Percentiles rank a stretch among this genome's conserved stretches.
These are phyloP conservation scores for Dromius quadrimaculatus DNA, from an alignment of 2,888 invertebrate genomes.

Conservation along the genomic window DNA sequence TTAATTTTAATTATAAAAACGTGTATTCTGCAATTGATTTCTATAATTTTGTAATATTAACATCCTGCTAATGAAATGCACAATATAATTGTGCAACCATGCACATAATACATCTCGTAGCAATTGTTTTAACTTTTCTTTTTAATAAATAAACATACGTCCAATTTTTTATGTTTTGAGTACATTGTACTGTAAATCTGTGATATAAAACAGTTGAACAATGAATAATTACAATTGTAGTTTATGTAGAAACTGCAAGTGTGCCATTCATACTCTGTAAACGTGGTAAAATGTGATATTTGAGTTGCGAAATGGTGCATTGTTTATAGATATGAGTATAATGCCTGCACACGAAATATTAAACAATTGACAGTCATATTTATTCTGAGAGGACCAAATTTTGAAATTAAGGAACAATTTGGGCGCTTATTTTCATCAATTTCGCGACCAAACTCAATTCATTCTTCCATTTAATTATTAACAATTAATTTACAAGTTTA, in stretches of 20 bases:
- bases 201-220: constrained; percentile 30
- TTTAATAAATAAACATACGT: constrained; percentile 5
- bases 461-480: too few species aligned
- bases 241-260: constrained; percentile 19
- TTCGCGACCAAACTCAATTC: too few species aligned
- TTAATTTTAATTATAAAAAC: too few species aligned
- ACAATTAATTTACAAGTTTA: constrained; percentile 2
- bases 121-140: constrained; percentile 13
- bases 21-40: background rate
- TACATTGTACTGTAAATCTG: background rate
- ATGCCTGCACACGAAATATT: constrained; percentile 7
- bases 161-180: background rate
- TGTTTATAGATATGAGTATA: constrained; percentile 15
- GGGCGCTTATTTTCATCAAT: too few species aligned
- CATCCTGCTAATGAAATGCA: constrained; percentile 10
- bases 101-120: constrained; percentile 14
- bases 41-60: background rate
- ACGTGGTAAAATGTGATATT: constrained; percentile 29
- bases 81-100: constrained; percentile 30
- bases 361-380: too few species aligned
- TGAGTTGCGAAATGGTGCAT: constrained; percentile 28
- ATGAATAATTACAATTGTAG: constrained; percentile 34
- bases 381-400: too few species aligned
- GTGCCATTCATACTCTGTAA: constrained; percentile 32
- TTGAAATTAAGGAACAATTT: background rate